Evolutionary conservation across 2,888 invertebrate genomes (phyloP).

Genomic region (Himalopsyche kuldschensis): DNA sequence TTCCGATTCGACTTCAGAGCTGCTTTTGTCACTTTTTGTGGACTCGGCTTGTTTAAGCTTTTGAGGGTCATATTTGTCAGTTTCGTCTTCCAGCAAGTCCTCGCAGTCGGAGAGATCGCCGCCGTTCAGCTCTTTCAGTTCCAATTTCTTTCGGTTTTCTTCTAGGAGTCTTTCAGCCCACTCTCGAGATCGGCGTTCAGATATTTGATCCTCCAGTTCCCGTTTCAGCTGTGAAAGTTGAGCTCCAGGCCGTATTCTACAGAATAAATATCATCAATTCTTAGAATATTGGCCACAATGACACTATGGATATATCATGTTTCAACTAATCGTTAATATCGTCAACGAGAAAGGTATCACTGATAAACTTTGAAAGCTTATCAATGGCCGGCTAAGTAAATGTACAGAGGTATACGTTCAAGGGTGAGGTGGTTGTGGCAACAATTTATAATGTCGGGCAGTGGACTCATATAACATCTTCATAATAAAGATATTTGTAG

Average conservation of each 20-base stretch:
- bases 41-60: slow-evolving; percentile 48
- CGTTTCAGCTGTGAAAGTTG: slow-evolving; percentile 71
- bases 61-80: slow-evolving; percentile 42
- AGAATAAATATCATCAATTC: slow-evolving; percentile 27
- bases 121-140: slow-evolving; percentile 46
- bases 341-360: too few species aligned
- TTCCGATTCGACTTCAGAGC: slow-evolving; percentile 57
- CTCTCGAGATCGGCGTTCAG: slow-evolving; percentile 68
- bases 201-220: slow-evolving; percentile 71
- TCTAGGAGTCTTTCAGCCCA: slow-evolving; percentile 67
- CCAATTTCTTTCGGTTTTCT: slow-evolving; percentile 50
- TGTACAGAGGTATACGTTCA: too few species aligned
- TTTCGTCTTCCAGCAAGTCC: slow-evolving; percentile 51
- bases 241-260: slow-evolving; percentile 67
- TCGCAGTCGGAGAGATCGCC: slow-evolving; percentile 47
- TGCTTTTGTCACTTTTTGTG: slow-evolving; percentile 49
- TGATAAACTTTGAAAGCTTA: too few species aligned
- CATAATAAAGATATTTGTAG: too few species aligned
- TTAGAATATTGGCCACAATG: too few species aligned
- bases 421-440: too few species aligned
- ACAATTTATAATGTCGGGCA: too few species aligned
- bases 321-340: too few species aligned
- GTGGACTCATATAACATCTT: too few species aligned
- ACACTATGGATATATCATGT: too few species aligned
- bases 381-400: too few species aligned